phyloP scores from a whole-genome alignment of 2,888 invertebrate genomes.

The Drosophila lacicola region DNA sequence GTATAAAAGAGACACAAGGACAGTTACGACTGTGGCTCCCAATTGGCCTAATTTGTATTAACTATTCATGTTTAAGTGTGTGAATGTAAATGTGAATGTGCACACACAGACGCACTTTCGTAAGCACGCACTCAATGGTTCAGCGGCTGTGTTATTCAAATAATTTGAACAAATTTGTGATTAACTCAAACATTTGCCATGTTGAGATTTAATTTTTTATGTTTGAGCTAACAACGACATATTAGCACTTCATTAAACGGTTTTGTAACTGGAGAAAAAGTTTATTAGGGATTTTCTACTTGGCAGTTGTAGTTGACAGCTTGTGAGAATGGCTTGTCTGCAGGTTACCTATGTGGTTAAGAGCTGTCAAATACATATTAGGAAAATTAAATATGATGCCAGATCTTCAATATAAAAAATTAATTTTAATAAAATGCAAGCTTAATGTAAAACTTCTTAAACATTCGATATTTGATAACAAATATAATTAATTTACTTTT shows the following conservation, averaged over 20 bases:
- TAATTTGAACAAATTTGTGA: constrained; percentile 78
- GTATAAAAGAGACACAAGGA: constrained; percentile 10
- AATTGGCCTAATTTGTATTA: constrained; percentile 61
- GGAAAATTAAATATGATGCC: no score
- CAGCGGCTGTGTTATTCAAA: constrained; percentile 56
- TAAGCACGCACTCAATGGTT: constrained; percentile 6
- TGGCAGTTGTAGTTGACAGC: constrained; percentile 11
- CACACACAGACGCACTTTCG: constrained; percentile 12
- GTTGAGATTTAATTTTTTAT: constrained; percentile 60
- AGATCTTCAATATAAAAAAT: not conserved
- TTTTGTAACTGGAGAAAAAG: constrained; percentile 30
- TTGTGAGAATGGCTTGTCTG: constrained; percentile 2
- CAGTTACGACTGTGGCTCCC: constrained; percentile 26
- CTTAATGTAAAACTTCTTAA: not conserved
- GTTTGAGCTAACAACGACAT: constrained; percentile 35
- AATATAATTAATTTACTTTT: no score
- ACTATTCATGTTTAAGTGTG: constrained; percentile 66
- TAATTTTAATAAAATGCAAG: not conserved
- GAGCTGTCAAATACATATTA: constrained; percentile 17
- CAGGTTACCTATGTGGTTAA: constrained; percentile 12
- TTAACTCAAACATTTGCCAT: constrained; percentile 69
- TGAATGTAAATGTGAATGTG: constrained; percentile 18
- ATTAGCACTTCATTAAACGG: constrained; percentile 71
- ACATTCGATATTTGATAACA: not conserved
- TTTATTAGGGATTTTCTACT: constrained; percentile 18